Evolutionary conservation across 1,140 invertebrate genomes (phyloP), one percentile per base, ranked within the genome.

Genomic region (Drosophila aff.): DNA sequence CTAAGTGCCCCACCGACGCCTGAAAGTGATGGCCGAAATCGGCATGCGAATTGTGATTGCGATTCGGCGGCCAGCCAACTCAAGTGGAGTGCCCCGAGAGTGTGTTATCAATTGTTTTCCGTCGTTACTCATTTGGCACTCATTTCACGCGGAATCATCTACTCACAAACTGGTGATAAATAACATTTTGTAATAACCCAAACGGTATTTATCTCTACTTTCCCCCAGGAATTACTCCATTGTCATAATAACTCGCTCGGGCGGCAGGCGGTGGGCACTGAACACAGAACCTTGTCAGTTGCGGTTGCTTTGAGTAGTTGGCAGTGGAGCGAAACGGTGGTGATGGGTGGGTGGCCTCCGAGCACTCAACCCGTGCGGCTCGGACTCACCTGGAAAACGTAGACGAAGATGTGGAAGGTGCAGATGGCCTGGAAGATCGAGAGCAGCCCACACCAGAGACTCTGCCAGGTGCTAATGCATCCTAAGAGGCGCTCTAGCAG

Each of bases 381-480:
- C 15, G 53, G 44, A 90, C 91, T 93, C 77, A 93, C 92, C 87
- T 92, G 92, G 74, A 93, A 93, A 46, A 92, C 92, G 72, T 87
- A 90, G 41, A 81, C 68, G 73, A 92, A 93, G 59, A 93, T 92
- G 66, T 93, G 92, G 71, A 93, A 87, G 38, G 92, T 93, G 59
- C 81, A 90, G 49, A 90, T 91, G 62, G 82, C 79, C 69, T 92
- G 92, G 50, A 96, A 95, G 23, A 96, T 82, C 1, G 96, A 96
- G 23, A 96, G 93, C 1, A 96, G 93, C 55, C 95, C 94, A 11
- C 95, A 96, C 82, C 96, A 94, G 41, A 95, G 81, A 8, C 95
- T 92, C 91, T 97, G 96, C 96, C 96, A 97, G 95, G 96, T 77
- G 94, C 68, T 64, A 1, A 72, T 95, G 67, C 95, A 93, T 0